A percentile compares a stretch with the other conserved stretches of the same genome.
These are phyloP conservation scores for Drosophila tropicalis DNA, from an alignment of 1,140 invertebrate species.

Conservation along the genomic window DNA sequence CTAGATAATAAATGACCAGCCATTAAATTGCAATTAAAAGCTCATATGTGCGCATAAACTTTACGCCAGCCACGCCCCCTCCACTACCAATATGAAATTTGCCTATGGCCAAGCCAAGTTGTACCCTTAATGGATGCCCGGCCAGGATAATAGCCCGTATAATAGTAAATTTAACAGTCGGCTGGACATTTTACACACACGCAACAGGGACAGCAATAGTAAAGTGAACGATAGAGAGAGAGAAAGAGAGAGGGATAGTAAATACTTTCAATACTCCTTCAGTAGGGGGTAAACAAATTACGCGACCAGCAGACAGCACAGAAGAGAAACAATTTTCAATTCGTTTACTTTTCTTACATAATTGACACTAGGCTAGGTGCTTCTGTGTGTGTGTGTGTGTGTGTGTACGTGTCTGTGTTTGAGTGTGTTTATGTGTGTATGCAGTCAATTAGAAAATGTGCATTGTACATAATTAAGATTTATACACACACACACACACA, in stretches of 20 bases:
- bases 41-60: conserved; percentile 82
- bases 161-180: conserved; percentile 80
- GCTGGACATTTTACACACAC: conserved; percentile 60
- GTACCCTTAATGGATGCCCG: conserved; percentile 56
- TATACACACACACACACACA: conserved; percentile 55
- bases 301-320: conserved; percentile 39
- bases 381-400: conserved; percentile 29
- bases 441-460: conserved; percentile 79
- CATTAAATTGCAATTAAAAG: conserved; percentile 83
- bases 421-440: conserved; percentile 24
- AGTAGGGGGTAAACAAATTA: conserved; percentile 72
- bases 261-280: conserved; percentile 59
- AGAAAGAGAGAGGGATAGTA: background rate
- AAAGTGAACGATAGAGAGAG: background rate
- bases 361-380: conserved; percentile 76
- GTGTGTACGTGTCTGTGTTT: conserved; percentile 8
- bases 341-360: conserved; percentile 75
- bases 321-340: conserved; percentile 37
- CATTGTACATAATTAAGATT: conserved; percentile 80
- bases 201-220: background rate
- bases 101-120: conserved; percentile 58
- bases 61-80: conserved; percentile 49
- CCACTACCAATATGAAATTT: conserved; percentile 50
- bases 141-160: conserved; percentile 75
- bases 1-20: conserved; percentile 82